Conservation (phyloP, 1,140 invertebrate species). For the Scaptodrosophila lebanonensis region DNA sequence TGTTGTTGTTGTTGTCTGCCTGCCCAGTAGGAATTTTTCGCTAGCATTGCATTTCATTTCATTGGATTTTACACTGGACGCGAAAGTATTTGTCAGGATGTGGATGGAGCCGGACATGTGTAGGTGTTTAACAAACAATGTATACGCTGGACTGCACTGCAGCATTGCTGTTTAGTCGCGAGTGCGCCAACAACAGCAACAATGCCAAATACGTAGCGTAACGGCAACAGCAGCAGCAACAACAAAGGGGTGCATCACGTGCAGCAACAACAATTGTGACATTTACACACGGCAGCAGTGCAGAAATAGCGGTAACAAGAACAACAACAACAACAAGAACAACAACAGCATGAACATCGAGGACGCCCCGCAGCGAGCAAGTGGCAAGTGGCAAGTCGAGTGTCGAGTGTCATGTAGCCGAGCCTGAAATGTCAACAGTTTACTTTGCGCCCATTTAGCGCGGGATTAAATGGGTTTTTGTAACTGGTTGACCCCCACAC, state of each 20-base stretch:
- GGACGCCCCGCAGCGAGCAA: constrained; percentile 14
- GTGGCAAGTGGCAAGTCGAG: no score
- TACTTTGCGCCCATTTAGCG: constrained; percentile 68
- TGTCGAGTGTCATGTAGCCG: constrained; percentile 45
- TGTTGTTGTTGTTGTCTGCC: constrained; percentile 5
- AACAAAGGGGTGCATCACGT: no score
- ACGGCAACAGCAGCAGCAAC: no score
- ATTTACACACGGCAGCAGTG: no score
- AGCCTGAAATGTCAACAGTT: constrained; percentile 72
- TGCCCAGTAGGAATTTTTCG: constrained; percentile 19
- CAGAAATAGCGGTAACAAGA: no score
- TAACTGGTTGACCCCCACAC: constrained; percentile 16
- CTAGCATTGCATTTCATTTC: constrained; percentile 42
- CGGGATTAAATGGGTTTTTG: constrained; percentile 69
- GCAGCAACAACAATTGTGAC: no score
- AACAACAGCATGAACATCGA: constrained; percentile 15
- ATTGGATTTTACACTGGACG: constrained; percentile 34
- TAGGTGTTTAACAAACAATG: constrained; percentile 72
- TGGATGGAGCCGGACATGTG: constrained; percentile 39
- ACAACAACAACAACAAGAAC: no score
- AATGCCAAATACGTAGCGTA: neutral
- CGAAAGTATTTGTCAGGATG: constrained; percentile 62
- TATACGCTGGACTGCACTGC: constrained; percentile 3
- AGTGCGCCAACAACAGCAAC: constrained; percentile 19
- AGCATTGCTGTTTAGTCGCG: constrained; percentile 53